Base-by-base conservation (phyloP, 2,888 invertebrate species). In the Heliconius charithonia region DNA sequence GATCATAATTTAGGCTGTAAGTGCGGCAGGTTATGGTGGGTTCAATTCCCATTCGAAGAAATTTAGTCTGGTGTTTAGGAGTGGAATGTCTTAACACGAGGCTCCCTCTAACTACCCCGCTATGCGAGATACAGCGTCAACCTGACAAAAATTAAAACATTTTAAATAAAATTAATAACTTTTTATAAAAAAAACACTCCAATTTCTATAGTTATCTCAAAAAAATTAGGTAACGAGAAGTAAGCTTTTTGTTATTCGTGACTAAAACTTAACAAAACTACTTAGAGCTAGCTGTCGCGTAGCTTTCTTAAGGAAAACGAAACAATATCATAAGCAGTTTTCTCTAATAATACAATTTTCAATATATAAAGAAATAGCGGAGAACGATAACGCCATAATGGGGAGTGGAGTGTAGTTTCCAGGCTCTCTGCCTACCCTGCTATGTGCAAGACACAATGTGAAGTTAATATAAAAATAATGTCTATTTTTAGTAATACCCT, bases 221-320 rank as follows among this genome's bases (percentile, higher is more conserved):
- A 56, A 56, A 56, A 56, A 19, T 22, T 7, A 56, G 3, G 3
- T 56, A 56, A 56, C 56, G 9, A 56, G 3, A 56, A 45, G 3
- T 66, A 66, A 32, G 32, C 22, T 10, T 66, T 32, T 66, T 66
- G 32, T 32, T 22, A 10, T 22, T 66, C 66, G 66, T 66, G 66
- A 66, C 66, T 66, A 66, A 32, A 32, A 66, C 32, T 22, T 66
- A 66, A 66, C 32, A n/a, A 32, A 66, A 32, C 22, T 32, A 66
- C 66, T 66, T 66, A 32, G 10, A 32, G 9, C 66, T 32, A 66
- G 19, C 66, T 66, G 32, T 9, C 32, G 29, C 32, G 2, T 9
- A 65, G 29, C 65, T 9, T 32, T 65, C 29, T 16, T 65, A 29
- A 29, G 16, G 65, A 22, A 22, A 56, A 22, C 22, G 56, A 56